Base-by-base conservation (phyloP, 2,797 vertebrate genomes). In the Eptatretus atami region DNA sequence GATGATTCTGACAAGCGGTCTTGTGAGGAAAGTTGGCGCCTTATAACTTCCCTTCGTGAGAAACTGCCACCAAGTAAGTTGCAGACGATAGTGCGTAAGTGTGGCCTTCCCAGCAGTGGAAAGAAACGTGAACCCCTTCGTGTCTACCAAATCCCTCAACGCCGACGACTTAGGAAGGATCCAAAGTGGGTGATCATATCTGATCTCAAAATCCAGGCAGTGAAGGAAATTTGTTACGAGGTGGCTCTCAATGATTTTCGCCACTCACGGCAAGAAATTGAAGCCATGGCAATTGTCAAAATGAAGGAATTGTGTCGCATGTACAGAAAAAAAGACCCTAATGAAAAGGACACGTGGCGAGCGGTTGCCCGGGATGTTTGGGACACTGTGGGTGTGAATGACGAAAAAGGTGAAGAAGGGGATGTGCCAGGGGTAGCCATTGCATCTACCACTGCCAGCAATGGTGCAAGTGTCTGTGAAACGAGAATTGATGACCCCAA, bases 1-100 rank as follows among this genome's bases (percentile, higher is more conserved):
- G 92, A 96, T 81, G 92, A 99, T 81, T 99, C 92, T 76, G 92
- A 99, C 86, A 95, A 90, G 83, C 81, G 90, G 73, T 96, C 92
- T 73, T 99, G 92, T 69, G 92, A 99, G 73, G 92, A 99, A 76
- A 99, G 92, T 79, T 99, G 92, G 92, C 87, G 87, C 78, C 80
- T 99, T 76, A 96, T 99, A 74, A 94, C 88, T 73, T 95, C 92
- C 74, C 75, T 99, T 80, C 83, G 92, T 76, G 88, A 99, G 80
- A 99, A 99, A 77, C 85, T 99, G 68, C 92, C 92, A 69, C 88
- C 92, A 73, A 96, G 92, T 81, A 99, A 99, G 78, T 74, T 99
- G 67, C 92, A 96, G 77, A 84, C 83, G 76, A 96, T 99, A 77
- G 88, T 99, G 72, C 93, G 84, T 86, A 96, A 95, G 73, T 99